Evolutionary conservation across 2,797 vertebrate species (phyloP).

Genomic region (Mormyrus proboscirostris): DNA sequence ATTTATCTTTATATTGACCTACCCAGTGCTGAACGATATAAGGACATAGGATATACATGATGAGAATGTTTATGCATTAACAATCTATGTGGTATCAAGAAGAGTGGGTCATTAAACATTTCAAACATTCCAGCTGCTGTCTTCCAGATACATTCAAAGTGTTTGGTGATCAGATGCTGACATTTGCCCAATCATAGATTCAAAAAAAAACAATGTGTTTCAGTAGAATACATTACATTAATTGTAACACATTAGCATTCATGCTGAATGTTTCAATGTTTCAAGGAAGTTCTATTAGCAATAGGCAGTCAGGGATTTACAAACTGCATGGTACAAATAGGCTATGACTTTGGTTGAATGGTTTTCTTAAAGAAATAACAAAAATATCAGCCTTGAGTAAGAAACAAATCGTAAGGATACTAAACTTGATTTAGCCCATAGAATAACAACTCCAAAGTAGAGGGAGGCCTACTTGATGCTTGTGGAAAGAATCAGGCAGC

Average conservation of each 20-base stretch:
- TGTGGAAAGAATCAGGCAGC: not conserved
- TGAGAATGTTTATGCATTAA: not conserved
- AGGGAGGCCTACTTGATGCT: not conserved
- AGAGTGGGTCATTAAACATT: not conserved
- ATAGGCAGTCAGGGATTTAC: not conserved
- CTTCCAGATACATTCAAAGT: not conserved
- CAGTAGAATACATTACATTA: constrained; percentile 9
- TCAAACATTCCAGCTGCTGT: not conserved
- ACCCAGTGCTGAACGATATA: not conserved
- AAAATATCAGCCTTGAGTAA: not conserved
- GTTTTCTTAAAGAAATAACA: not conserved
- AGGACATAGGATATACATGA: not conserved
- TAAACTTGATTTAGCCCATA: not conserved
- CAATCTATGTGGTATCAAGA: not conserved
- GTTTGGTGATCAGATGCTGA: not conserved
- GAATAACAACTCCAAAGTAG: not conserved
- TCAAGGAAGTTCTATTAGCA: not conserved
- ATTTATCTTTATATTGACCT: not conserved
- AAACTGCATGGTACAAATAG: not conserved
- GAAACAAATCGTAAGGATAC: not conserved
- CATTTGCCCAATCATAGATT: not conserved
- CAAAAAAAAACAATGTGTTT: not conserved
- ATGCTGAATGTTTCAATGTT: not conserved
- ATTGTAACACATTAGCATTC: not conserved
- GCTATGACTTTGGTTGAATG: not conserved